Evolutionary conservation across 2,888 invertebrate species (phyloP), one percentile per base, ranked within the genome.

Genomic region (Apocheima hispidaria): DNA sequence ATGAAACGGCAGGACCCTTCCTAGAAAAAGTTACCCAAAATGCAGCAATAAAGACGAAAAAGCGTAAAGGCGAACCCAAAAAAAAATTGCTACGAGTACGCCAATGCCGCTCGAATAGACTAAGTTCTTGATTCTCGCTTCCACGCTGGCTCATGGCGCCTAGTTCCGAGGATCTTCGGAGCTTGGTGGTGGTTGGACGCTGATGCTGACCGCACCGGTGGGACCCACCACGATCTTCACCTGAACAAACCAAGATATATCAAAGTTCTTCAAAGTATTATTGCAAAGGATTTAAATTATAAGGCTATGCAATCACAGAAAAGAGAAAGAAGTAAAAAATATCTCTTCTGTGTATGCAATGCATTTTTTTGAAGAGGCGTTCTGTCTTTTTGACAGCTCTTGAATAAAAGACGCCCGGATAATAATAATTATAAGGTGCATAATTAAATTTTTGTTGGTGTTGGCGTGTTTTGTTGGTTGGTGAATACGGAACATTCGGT

Each of bases 171-270:
- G 49, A 36, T 79, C 74, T 57, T 67, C 69, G 59, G 74, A 50
- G 53, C 70, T 72, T 48, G 69, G 58, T 65, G 83, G 78, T 62
- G 84, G 79, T 66, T 82, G 79, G 64, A 91, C 80, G 74, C 82
- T 88, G 73, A 90, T 79, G 55, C 79, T 80, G 75, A 90, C 83
- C 67, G 83, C 85, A 59, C 87, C 87, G 58, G 76, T 79, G 64
- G 86, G 85, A 80, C 84, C 87, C 84, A 90, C 86, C 77, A 84
- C 75, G 75, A 90, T 91, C 82, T 87, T 88, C 78, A 90, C 87
- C 91, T 91, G 79, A 23, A 43, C 69, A 55, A 18, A 52, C 6
- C 49, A 46, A 40, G 2, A 43, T 43, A n/a, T 26, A 14, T 36
- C 14, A 36, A 10, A 14, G 2, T n/a, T n/a, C 38, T 23, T 36